Evolutionary conservation across 2,113 vertebrate genomes (phyloP).

Genomic region (Cromileptes altivelis): DNA sequence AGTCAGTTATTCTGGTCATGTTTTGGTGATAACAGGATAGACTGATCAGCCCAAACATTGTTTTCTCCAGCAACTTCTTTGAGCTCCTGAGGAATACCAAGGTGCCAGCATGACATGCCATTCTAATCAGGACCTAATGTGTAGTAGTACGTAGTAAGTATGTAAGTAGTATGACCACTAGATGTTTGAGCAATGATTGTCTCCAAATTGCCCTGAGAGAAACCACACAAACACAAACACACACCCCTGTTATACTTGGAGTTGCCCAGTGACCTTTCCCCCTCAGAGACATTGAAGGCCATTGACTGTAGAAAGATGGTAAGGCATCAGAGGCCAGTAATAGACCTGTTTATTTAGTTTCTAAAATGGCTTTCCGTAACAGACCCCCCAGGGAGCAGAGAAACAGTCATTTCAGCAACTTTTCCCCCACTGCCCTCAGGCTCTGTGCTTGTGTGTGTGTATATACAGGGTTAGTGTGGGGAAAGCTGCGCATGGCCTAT

Average conservation of each 20-base stretch:
- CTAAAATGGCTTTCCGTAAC: slow-evolving; percentile 69
- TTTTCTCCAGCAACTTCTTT: not conserved
- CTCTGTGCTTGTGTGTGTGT: slow-evolving; percentile 34
- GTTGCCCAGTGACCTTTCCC: slow-evolving; percentile 47
- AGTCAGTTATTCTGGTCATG: not conserved
- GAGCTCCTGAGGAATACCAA: not conserved
- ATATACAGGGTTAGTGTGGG: slow-evolving; percentile 16
- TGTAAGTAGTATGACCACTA: not conserved
- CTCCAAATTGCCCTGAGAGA: not conserved
- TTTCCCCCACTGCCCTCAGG: slow-evolving; percentile 48
- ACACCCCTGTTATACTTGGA: slow-evolving; percentile 31
- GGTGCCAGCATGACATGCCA: not conserved
- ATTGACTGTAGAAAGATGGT: slow-evolving; percentile 49
- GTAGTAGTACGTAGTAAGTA: not conserved
- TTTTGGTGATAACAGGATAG: not conserved
- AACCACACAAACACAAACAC: not conserved
- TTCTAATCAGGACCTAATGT: not conserved
- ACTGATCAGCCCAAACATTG: not conserved
- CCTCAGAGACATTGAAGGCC: slow-evolving; percentile 49
- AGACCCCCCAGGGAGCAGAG: slow-evolving; percentile 58
- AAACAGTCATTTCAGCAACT: slow-evolving; percentile 76
- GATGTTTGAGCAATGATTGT: not conserved
- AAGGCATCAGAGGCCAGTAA: slow-evolving; percentile 68
- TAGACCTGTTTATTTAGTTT: slow-evolving; percentile 79
- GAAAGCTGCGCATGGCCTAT: slow-evolving; percentile 16